Evolutionary conservation across 2,888 invertebrate species (phyloP).

Genomic region (Ashinkailepas kermadecensis): DNA sequence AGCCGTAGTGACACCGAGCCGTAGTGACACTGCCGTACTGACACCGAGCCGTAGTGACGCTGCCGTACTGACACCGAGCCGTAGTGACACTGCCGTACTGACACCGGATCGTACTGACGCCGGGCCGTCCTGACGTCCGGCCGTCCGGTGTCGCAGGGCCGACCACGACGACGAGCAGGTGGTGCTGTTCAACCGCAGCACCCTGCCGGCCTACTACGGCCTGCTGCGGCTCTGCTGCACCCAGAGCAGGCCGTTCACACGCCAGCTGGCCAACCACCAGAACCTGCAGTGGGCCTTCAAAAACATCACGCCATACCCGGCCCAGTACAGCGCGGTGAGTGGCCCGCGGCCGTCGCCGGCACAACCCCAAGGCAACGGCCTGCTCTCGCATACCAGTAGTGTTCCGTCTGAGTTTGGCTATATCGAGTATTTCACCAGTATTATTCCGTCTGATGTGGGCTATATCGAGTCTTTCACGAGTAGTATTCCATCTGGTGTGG

Average conservation of each 20-base stretch:
- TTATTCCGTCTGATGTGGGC: too few relatives aligned
- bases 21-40: too few relatives aligned
- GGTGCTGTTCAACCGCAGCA: constrained; percentile 83
- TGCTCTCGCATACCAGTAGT: too few relatives aligned
- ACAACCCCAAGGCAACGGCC: too few relatives aligned
- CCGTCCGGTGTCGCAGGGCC: constrained; percentile 53
- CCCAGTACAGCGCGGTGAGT: constrained; percentile 71
- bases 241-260: constrained; percentile 74
- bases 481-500: too few relatives aligned
- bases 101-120: neutral
- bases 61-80: too few relatives aligned
- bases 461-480: too few relatives aligned
- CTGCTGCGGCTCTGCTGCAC: constrained; percentile 82
- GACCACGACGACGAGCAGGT: constrained; percentile 96
- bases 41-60: too few relatives aligned
- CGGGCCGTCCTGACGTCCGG: neutral
- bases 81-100: too few relatives aligned
- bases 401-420: too few relatives aligned
- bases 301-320: constrained; percentile 91
- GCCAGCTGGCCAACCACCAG: constrained; percentile 81
- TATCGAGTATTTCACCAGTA: too few relatives aligned
- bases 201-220: constrained; percentile 82
- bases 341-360: neutral
- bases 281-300: constrained; percentile 96
- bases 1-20: too few relatives aligned